A percentile compares a stretch with the other conserved stretches of the same genome.
These are phyloP conservation scores for Halotydeus destructor DNA, from an alignment of 1,140 invertebrate species.

Conservation along the genomic window DNA sequence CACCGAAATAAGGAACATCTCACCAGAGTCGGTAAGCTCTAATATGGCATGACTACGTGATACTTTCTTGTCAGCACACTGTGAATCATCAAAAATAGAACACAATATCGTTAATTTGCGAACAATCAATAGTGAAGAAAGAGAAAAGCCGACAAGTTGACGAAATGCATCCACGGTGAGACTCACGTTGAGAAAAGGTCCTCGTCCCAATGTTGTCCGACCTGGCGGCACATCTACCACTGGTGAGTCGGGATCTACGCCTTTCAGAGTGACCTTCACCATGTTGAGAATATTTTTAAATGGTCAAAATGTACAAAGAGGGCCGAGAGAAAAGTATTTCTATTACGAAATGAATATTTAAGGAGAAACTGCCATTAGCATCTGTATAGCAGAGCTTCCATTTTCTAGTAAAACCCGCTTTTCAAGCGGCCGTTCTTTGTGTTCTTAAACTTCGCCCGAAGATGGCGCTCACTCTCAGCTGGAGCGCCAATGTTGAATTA, in stretches of 20 bases:
- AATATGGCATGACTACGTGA: slow-evolving; percentile 19
- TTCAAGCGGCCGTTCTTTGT: no score
- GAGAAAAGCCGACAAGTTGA: background rate
- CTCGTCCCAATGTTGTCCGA: slow-evolving; percentile 18
- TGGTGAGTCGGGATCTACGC: slow-evolving; percentile 15
- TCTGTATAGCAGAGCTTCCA: no score
- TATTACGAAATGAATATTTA: no score
- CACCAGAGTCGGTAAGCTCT: slow-evolving; percentile 17
- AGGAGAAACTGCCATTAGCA: no score
- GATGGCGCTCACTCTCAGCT: no score
- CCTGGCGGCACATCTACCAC: slow-evolving; percentile 17
- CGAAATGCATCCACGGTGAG: background rate
- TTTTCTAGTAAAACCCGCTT: no score
- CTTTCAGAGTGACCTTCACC: slow-evolving; percentile 16
- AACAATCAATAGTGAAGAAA: background rate
- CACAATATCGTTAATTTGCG: background rate
- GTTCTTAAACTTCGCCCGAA: no score
- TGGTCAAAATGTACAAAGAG: no score
- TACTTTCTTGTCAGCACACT: slow-evolving; percentile 20
- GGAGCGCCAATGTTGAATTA: no score
- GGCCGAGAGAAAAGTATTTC: no score
- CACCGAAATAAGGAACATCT: slow-evolving; percentile 17
- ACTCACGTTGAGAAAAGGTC: slow-evolving; percentile 18
- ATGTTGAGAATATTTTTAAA: no score
- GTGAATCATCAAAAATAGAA: slow-evolving; percentile 3